These are phyloP conservation scores for Bagarius yarrelli DNA, from an alignment of 2,113 vertebrate species.

Conservation along the genomic window DNA sequence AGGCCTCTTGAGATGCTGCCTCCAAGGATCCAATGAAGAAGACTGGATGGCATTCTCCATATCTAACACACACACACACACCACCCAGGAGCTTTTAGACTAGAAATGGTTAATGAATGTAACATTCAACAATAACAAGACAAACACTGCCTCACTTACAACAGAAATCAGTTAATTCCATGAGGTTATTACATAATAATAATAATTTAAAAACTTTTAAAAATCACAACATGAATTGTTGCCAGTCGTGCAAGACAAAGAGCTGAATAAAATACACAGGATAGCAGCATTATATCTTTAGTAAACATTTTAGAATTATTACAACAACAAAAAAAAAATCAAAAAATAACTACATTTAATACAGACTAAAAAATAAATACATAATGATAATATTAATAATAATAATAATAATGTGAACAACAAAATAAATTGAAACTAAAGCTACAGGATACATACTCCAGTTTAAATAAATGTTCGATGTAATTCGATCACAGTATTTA, in stretches of 20 bases:
- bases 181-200: not conserved
- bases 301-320: no score
- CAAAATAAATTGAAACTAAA: not conserved
- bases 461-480: not conserved
- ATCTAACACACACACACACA: slow-evolving; percentile 69
- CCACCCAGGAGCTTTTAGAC: not conserved
- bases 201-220: no score
- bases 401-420: not conserved
- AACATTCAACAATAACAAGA: slow-evolving; percentile 6
- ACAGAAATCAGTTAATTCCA: not conserved
- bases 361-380: not conserved
- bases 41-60: slow-evolving; percentile 97
- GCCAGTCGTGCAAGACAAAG: no score
- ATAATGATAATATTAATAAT: not conserved
- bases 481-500: not conserved
- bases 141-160: not conserved
- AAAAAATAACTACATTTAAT: not conserved
- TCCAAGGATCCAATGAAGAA: slow-evolving; percentile 98
- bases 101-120: not conserved
- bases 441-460: not conserved
- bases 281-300: no score
- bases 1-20: slow-evolving; percentile 98
- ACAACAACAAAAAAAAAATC: not conserved
- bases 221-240: no score
- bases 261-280: no score